A percentile compares a stretch with the other conserved stretches of the same genome.
phyloP scores from a whole-genome alignment of 37 sponge, comb jelly and placozoan genomes.

The Bolinopsis microptera region DNA sequence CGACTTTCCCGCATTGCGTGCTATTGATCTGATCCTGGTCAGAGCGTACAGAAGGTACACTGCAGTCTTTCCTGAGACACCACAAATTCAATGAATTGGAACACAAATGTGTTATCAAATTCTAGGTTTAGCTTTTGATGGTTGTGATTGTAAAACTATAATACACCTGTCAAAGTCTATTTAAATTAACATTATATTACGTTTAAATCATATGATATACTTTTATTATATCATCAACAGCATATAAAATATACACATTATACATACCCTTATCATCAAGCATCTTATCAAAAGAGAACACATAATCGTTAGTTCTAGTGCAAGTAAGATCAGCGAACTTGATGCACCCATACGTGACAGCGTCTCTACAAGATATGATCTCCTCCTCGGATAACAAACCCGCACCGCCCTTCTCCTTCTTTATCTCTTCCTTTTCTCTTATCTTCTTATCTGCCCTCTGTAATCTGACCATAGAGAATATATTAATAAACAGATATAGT shows the following conservation, averaged over 20 bases:
- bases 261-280: conserved; percentile 26
- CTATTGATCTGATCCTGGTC: conserved; percentile 90
- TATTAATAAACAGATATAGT: too few relatives aligned
- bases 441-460: conserved; percentile 77
- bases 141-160: too few relatives aligned
- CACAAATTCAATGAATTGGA: too few relatives aligned
- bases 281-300: conserved; percentile 98
- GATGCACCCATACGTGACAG: conserved; percentile 98
- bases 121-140: too few relatives aligned
- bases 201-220: too few relatives aligned
- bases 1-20: conserved; percentile 77
- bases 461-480: conserved; percentile 53
- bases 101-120: too few relatives aligned
- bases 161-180: too few relatives aligned
- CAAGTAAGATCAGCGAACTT: conserved; percentile 96
- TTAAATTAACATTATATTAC: too few relatives aligned
- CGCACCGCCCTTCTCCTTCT: conserved; percentile 15
- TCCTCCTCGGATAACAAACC: conserved; percentile 80
- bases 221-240: too few relatives aligned
- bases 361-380: conserved; percentile 77
- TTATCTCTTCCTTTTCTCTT: conserved; percentile 80
- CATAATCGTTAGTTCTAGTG: conserved; percentile 87
- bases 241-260: too few relatives aligned
- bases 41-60: conserved; percentile 94
- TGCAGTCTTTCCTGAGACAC: conserved; percentile 90